Base-by-base conservation (phyloP, 1,140 invertebrate genomes). In the Subanguina moxae region DNA sequence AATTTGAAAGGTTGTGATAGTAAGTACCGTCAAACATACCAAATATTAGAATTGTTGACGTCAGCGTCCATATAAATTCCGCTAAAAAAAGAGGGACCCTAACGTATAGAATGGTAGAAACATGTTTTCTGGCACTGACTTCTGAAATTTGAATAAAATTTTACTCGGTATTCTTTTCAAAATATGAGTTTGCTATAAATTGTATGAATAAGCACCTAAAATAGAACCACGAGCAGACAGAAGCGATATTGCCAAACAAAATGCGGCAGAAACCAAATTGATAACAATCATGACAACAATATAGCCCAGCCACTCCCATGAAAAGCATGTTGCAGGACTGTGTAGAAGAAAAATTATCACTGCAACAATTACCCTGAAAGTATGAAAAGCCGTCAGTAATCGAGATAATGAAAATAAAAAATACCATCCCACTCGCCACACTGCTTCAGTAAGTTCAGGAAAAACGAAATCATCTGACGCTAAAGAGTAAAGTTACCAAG, bases 71-170 rank as follows among this genome's bases (percentile, higher is more conserved):
- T n/a, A 71, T 28, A 21, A 82, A 32, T 64, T 81, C 79, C 11
- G 61, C n/a, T 0, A 81, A 15, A 46, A 82, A 78, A n/a, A 82
- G 23, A 8, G 79, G 80, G 15, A 82, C 42, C 32, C 80, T 58
- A 17, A 75, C 59, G 59, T 81, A 82, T 15, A 81, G 61, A 3
- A 81, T 45, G 13, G 38, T 71, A 0, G 70, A 30, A 7, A 80
- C 73, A 23, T 74, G 58, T 19, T 61, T 68, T 21, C 79, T 30
- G 1, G 66, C 57, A 15, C 65, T n/a, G 17, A 68, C 62, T 21
- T 82, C 70, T 52, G 48, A 52, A 52, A 52, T n/a, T n/a, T n/a
- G n/a, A n/a, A n/a, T n/a, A n/a, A n/a, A n/a, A n/a, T n/a, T n/a
- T n/a, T n/a, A n/a, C n/a, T n/a, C n/a, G n/a, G 17, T 52, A 25